Evolutionary conservation across 1,140 invertebrate species (phyloP), one percentile per base, ranked within the genome.

Genomic region (Habropoda laboriosa): DNA sequence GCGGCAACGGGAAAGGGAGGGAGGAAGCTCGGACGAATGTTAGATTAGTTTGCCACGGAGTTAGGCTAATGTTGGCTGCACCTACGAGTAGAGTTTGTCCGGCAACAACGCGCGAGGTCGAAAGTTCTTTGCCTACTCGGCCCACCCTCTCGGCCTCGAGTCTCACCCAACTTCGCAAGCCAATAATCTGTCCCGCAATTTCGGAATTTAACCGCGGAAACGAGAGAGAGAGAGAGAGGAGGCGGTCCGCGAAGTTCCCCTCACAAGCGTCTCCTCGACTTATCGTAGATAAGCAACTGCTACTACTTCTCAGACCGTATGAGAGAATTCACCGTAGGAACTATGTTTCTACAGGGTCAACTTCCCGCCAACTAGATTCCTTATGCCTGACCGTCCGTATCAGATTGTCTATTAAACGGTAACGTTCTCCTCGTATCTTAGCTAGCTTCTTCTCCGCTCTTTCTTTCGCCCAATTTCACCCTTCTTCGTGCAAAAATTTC

Each of bases 1-100:
- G 72, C 21, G 32, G 49, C 35, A 32, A 74, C 64, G 63, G 60
- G 47, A 64, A 55, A 57, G 73, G 42, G 61, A 57, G 73, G 42
- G 74, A 60, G 72, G 77, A 83, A 87, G 82, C 81, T 90, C 83
- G 68, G 82, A 89, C 85, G 86, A 91, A 89, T 90, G 90, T 91
- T 91, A 90, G 88, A 91, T 91, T 91, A 91, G 90, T 91, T 91
- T 85, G 87, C 84, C 83, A 78, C 88, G 80, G 86, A 91, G 89
- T 91, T 90, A 88, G 86, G 83, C 87, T 87, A 91, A 90, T 87
- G 87, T 88, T 89, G 87, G 87, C 86, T 89, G 86, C 88, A 91
- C 86, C 81, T 86, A 83, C 74, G 84, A 89, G 86, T 79, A 86
- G 85, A 89, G 88, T 91, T 91, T 88, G 84, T 88, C 85, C 86